Percentiles rank a stretch among this genome's conserved stretches.
Conservation (phyloP, 2,113 vertebrate species). For the Sander vitreus region DNA sequence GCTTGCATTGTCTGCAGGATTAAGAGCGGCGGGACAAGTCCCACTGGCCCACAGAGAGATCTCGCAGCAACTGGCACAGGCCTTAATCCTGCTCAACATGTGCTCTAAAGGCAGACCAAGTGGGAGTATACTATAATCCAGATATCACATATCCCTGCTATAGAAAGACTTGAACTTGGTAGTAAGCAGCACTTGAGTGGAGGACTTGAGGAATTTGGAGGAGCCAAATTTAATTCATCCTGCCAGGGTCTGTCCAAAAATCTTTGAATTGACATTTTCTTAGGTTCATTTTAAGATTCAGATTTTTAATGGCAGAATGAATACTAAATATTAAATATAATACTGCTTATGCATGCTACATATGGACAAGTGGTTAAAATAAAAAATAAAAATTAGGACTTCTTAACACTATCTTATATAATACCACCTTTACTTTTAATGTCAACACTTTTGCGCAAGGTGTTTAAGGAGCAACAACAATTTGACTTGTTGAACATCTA, state of each 20-base stretch:
- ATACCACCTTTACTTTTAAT: too few species aligned
- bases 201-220: constrained; percentile 34
- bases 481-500: neutral
- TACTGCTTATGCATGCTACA: neutral
- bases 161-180: constrained; percentile 56
- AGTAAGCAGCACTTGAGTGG: constrained; percentile 43
- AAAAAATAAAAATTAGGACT: too few species aligned
- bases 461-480: neutral
- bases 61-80: constrained; percentile 71
- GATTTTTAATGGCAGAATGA: neutral
- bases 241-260: neutral
- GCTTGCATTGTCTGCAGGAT: constrained; percentile 72
- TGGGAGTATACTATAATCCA: constrained; percentile 70
- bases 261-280: neutral
- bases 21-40: constrained; percentile 53
- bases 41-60: constrained; percentile 38
- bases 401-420: neutral
- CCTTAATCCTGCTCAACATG: constrained; percentile 70
- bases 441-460: neutral
- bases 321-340: neutral
- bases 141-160: constrained; percentile 70
- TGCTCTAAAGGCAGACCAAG: constrained; percentile 48
- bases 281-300: neutral
- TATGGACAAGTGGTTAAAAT: neutral
- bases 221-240: neutral